Evolutionary conservation across 2,797 vertebrate species (phyloP).

Genomic region (Coendou prehensilis): DNA sequence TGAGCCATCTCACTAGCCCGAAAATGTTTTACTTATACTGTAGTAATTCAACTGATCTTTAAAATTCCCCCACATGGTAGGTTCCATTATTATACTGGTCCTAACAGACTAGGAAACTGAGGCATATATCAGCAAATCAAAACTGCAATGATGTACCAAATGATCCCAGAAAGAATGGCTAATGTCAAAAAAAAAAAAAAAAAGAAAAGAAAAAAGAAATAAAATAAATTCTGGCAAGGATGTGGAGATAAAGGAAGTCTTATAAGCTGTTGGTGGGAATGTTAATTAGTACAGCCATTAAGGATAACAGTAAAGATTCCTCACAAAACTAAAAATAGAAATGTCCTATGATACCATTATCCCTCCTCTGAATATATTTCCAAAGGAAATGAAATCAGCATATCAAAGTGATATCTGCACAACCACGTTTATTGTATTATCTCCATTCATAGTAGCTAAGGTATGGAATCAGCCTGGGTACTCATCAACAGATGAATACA

Average conservation of each 20-base stretch:
- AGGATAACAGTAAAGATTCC: neutral
- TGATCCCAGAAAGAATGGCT: neutral
- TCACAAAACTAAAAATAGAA: neutral
- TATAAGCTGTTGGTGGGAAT: neutral
- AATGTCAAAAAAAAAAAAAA: neutral
- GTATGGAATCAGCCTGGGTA: neutral
- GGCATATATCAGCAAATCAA: neutral
- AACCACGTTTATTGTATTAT: neutral
- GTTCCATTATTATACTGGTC: neutral
- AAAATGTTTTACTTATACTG: neutral
- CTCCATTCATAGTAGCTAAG: neutral
- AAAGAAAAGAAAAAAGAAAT: neutral
- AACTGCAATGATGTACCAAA: neutral
- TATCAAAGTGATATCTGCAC: neutral
- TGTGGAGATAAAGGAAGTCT: neutral
- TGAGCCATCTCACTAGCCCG: too few relatives aligned
- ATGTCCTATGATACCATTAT: neutral
- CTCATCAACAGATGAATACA: neutral
- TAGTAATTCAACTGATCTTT: neutral
- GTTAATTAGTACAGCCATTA: neutral
- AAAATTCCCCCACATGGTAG: neutral
- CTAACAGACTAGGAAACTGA: constrained; percentile 14
- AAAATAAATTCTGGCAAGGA: neutral
- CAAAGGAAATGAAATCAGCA: neutral
- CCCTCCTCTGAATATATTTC: neutral